Conservation (phyloP, 2,113 vertebrate species). For the Progne subis region DNA sequence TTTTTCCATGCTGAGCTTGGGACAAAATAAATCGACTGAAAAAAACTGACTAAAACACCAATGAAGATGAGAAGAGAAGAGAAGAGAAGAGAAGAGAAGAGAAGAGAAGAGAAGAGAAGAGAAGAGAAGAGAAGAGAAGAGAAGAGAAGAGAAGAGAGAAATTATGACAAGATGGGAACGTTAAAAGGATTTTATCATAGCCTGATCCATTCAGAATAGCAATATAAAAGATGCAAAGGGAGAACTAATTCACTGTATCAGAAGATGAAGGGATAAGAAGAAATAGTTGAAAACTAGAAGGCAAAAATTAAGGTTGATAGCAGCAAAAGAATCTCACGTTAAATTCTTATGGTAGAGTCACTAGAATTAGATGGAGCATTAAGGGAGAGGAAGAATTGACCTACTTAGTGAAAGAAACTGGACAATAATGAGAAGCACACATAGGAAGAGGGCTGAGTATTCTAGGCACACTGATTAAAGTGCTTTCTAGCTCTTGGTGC, state of each 20-base stretch:
- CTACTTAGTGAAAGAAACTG: neutral
- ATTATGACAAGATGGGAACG: neutral
- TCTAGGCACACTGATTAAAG: neutral
- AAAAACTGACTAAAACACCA: neutral
- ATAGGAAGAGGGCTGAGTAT: neutral
- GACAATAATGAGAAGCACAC: neutral
- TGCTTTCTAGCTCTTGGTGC: neutral
- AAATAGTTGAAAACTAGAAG: neutral
- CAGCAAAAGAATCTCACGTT: neutral
- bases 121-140: too few relatives aligned
- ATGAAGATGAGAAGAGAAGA: neutral
- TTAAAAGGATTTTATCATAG: neutral
- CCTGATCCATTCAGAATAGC: neutral
- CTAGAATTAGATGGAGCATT: neutral
- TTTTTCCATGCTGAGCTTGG: neutral
- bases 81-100: too few relatives aligned
- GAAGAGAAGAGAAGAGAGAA: neutral
- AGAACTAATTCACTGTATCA: neutral
- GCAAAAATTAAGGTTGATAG: neutral
- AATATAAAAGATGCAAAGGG: neutral
- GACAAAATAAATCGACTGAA: neutral
- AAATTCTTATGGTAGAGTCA: neutral
- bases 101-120: too few relatives aligned
- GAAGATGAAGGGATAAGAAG: slow-evolving; percentile 20
- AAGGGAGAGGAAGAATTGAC: neutral